Conservation (phyloP, 1,140 invertebrate genomes). For the Condylostylus longicornis region DNA sequence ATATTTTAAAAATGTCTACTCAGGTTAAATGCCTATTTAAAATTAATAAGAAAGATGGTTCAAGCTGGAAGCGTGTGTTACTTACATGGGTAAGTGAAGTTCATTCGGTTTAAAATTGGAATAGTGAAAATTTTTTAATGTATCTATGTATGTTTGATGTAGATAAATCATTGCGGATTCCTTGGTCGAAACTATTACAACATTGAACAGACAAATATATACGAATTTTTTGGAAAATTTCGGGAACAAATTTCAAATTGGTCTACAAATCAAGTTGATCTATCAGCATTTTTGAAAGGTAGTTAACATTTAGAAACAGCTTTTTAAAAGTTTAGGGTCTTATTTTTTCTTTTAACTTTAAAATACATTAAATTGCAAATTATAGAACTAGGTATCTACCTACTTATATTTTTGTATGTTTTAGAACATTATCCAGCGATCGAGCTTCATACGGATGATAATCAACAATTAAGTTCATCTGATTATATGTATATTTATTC, state of each 20-base stretch:
- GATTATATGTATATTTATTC: constrained; percentile 24
- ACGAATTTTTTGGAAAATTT: constrained; percentile 15
- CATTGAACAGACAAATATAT: constrained; percentile 20
- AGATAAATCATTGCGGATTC: constrained; percentile 17
- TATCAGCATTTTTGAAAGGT: constrained; percentile 9
- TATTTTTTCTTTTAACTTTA: background rate
- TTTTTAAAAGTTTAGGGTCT: background rate
- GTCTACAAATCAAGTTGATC: background rate
- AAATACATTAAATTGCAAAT: background rate
- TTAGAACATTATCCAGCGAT: constrained; percentile 22
- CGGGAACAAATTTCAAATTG: constrained; percentile 8
- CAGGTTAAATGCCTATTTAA: no score
- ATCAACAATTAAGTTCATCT: constrained; percentile 6
- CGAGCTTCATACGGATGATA: constrained; percentile 5
- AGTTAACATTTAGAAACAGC: no score
- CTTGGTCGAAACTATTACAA: constrained; percentile 9
- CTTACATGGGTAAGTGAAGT: no score
- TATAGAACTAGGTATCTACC: background rate
- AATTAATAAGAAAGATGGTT: no score
- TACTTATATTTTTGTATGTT: background rate
- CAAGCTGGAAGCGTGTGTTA: no score
- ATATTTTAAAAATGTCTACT: no score
- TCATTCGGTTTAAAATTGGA: no score
- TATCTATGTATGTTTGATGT: no score
- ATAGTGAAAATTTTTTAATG: no score